A percentile compares a stretch with the other conserved stretches of the same genome.
Evolutionary conservation across 2,797 vertebrate species (phyloP).

Genomic region (Myotis pilosus): DNA sequence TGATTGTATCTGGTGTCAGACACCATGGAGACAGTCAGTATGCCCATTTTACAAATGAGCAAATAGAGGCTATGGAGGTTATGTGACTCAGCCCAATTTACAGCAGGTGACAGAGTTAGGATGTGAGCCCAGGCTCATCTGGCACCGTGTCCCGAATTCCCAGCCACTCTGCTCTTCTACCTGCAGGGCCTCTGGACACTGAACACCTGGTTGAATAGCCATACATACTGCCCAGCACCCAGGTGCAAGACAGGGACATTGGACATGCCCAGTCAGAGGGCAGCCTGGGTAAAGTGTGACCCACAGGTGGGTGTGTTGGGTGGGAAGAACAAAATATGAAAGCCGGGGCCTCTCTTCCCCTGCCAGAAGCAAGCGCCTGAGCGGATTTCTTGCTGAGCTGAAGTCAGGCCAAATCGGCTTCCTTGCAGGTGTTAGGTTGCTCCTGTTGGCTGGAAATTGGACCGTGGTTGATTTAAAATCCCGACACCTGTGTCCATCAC

Average conservation of each 20-base stretch:
- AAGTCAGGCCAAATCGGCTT: slow-evolving; percentile 35
- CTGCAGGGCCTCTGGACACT: background rate
- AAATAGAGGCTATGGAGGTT: background rate
- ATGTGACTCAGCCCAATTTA: background rate
- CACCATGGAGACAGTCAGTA: background rate
- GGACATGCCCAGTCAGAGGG: background rate
- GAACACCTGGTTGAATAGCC: background rate
- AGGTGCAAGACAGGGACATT: background rate
- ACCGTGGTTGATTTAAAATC: slow-evolving; percentile 72
- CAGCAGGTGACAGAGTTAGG: background rate
- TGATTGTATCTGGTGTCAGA: background rate
- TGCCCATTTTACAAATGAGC: background rate
- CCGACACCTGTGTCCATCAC: slow-evolving; percentile 72
- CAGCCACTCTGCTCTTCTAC: background rate
- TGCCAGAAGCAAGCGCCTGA: background rate
- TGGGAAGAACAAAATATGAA: background rate
- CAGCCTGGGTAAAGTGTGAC: background rate
- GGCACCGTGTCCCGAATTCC: background rate
- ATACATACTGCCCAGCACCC: background rate
- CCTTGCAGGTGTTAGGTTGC: slow-evolving; percentile 28
- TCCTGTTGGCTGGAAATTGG: slow-evolving; percentile 64
- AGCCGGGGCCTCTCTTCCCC: background rate
- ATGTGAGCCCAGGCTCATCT: background rate
- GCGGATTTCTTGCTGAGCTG: background rate
- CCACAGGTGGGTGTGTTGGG: background rate